Base-by-base conservation (phyloP, 2,888 invertebrate species). In the Liodrosophila aerea region DNA sequence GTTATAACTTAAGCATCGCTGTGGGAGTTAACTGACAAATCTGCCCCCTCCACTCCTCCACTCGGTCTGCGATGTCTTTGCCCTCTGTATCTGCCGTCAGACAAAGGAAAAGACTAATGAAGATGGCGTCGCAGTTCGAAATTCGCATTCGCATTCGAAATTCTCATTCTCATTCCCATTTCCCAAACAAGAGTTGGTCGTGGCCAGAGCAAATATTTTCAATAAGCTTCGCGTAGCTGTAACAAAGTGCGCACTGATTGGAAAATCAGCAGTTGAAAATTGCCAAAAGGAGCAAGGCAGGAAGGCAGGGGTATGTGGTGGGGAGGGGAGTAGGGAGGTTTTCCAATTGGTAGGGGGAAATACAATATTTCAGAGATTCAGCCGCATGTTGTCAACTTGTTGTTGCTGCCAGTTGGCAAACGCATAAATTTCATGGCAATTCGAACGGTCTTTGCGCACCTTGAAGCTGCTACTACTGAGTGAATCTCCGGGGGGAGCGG, bases 221-320 rank as follows among this genome's bases (percentile, higher is more conserved):
- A 78, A 78, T 78, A 78, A 78, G 77, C 76, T 76, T 53, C 65
- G 53, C 59, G 62, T 58, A 16, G 64, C 39, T 64, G 67, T 80
- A 68, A 80, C 81, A 73, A 77, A 80, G 77, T 78, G 78, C 65
- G 77, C 78, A 73, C 77, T 78, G 78, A 78, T 78, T 78, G 81
- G 76, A 75, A 81, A 74, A 78, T 78, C 78, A 77, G 75, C 68
- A 80, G 72, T 67, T 66, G 82, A 63, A 76, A 75, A 74, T 73
- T 76, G 74, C 64, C 69, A 60, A 63, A 63, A 60, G 56, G 45
- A n/a, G 5, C 11, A 18, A n/a, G 18, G 16, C 18, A 13, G 49
- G 31, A 3, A 22, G 9, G 59, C 13, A 33, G 44, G 7, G 4
- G 4, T 33, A 18, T 8, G 8, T 12, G 7, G 36, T 5, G 15